Conservation (phyloP, 2,113 vertebrate genomes). For the Actinemys pallida region DNA sequence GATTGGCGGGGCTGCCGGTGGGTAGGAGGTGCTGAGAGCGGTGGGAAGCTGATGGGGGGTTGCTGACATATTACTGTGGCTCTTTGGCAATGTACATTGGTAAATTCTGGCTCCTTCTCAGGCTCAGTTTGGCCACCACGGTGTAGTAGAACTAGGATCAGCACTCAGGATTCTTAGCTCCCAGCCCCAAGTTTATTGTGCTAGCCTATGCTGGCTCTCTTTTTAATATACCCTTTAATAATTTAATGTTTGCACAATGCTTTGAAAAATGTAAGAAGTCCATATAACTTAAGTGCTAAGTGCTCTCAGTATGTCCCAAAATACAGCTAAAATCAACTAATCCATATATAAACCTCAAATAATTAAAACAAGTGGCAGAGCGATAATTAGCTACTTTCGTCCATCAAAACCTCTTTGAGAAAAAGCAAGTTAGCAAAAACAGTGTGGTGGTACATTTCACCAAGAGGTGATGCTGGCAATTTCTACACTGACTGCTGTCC, state of each 20-base stretch:
- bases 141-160: neutral
- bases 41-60: too few relatives aligned
- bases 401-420: slow-evolving; percentile 5
- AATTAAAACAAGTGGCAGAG: neutral
- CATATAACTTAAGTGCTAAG: neutral
- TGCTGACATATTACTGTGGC: too few relatives aligned
- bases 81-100: too few relatives aligned
- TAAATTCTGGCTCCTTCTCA: too few relatives aligned
- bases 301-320: accelerated
- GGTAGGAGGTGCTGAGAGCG: too few relatives aligned
- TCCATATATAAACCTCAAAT: slow-evolving; percentile 8
- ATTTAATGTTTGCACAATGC: neutral
- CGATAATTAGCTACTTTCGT: slow-evolving; percentile 32
- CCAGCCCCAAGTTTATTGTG: neutral
- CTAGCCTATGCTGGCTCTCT: neutral
- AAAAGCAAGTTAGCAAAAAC: slow-evolving; percentile 30
- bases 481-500: slow-evolving; percentile 14
- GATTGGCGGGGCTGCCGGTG: too few relatives aligned
- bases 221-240: neutral
- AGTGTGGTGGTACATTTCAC: slow-evolving; percentile 1
- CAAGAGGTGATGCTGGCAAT: neutral
- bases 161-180: neutral
- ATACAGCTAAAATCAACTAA: accelerated
- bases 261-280: neutral
- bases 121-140: too few relatives aligned